Percentiles rank a stretch among this genome's conserved stretches.
These are phyloP conservation scores for Steinernema hermaphroditum DNA, from an alignment of 2,888 invertebrate species.

Conservation along the genomic window DNA sequence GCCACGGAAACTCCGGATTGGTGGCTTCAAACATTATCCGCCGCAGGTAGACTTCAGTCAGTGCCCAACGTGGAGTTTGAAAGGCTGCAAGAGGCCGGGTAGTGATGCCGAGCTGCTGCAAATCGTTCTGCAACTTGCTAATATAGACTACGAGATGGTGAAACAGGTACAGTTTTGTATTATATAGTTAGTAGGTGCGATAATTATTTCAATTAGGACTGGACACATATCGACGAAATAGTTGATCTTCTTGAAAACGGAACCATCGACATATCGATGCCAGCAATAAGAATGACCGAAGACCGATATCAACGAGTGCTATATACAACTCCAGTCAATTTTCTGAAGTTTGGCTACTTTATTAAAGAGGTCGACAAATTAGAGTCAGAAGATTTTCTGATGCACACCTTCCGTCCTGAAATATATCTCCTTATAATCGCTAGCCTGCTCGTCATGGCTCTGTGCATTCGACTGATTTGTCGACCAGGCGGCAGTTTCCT, in stretches of 20 bases:
- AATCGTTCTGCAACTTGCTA: not conserved
- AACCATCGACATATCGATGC: conserved; percentile 1
- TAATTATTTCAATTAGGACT: not conserved
- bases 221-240: not conserved
- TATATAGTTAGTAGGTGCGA: not conserved
- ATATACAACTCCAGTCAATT: conserved; percentile 8
- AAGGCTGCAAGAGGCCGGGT: not conserved
- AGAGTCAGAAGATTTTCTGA: conserved; percentile 1
- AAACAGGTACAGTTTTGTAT: not conserved
- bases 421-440: not conserved
- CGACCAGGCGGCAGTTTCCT: not conserved
- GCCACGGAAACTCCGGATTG: not conserved
- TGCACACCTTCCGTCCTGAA: conserved; percentile 13
- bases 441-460: not conserved
- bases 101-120: conserved; percentile 6
- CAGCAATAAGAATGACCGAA: not conserved
- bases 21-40: not conserved
- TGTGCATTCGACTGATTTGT: not conserved
- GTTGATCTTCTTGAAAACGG: not conserved
- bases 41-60: not conserved
- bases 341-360: not conserved
- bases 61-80: not conserved
- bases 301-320: not conserved
- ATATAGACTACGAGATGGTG: not conserved
- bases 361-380: not conserved